Base-by-base conservation (phyloP, 1,140 invertebrate species). In the Euwallacea fornicatus region DNA sequence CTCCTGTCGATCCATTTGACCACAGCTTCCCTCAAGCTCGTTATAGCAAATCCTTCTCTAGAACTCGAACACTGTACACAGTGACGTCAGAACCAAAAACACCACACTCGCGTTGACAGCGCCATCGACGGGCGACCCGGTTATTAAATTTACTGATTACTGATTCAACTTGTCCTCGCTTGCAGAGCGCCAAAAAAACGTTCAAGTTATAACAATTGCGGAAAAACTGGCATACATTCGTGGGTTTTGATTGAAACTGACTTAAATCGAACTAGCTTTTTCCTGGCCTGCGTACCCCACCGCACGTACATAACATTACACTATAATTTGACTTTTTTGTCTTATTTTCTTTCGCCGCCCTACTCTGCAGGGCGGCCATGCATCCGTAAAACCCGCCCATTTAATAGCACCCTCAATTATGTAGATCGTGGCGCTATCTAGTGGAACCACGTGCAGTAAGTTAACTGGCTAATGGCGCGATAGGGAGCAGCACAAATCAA, bases 181-280 rank as follows among this genome's bases (percentile, higher is more conserved):
- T 33, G 21, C 21, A 33, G 21, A 33, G 21, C 21, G 21, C 21
- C 21, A 33, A 33, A 33, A n/a, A 53, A 53, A 15, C 50, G 15
- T 53, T 53, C 11, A 16, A 15, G n/a, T 13, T 33, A 33, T 33
- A 61, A 61, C 15, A 64, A 65, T 54, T 65, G 42, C 15, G 63
- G 46, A 46, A 62, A 59, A 76, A 65, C 53, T 71, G 73, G 74
- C 73, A 77, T 71, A 78, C 81, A 80, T 80, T 77, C 78, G 78
- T 78, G 76, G 80, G 81, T 80, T 80, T 81, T 82, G 80, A 82
- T 82, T 81, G 78, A 77, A 80, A 82, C 81, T 81, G 80, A 81
- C 79, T 80, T 81, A 80, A 80, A 78, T 79, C 79, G 76, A 75
- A 75, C 77, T 80, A 75, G 75, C 75, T 75, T 77, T 76, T 78